Evolutionary conservation across 2,113 vertebrate genomes (phyloP).

Genomic region (Lucifuga dentata): DNA sequence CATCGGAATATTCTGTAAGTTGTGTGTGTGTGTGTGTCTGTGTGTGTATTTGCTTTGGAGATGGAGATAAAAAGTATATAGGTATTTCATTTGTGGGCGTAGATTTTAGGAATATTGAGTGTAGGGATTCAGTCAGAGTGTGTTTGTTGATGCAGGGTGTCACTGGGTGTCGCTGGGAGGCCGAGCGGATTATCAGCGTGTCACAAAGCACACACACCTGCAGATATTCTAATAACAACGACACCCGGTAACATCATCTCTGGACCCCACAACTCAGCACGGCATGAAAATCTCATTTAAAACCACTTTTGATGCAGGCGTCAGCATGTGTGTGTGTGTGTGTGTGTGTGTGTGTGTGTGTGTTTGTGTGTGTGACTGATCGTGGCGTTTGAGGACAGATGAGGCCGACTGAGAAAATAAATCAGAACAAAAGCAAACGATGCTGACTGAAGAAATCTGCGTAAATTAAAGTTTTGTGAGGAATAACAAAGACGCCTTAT

Average conservation of each 20-base stretch:
- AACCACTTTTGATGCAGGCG: conserved; percentile 63
- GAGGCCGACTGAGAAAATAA: conserved; percentile 22
- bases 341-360: no score
- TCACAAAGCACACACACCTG: conserved; percentile 44
- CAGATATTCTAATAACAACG: conserved; percentile 57
- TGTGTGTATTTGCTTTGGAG: not conserved
- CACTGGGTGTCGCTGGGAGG: conserved; percentile 31
- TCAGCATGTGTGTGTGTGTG: conserved; percentile 46
- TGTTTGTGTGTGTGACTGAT: no score
- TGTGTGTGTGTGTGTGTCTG: conserved; percentile 1
- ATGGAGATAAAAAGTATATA: conserved; percentile 27
- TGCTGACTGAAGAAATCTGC: conserved; percentile 9
- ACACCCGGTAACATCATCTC: not conserved
- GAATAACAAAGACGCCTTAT: not conserved
- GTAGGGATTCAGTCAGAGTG: conserved; percentile 55
- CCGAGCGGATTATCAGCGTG: conserved; percentile 66
- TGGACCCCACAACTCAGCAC: conserved; percentile 21
- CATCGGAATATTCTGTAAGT: conserved; percentile 2
- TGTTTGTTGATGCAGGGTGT: conserved; percentile 45
- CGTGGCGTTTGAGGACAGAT: conserved; percentile 35
- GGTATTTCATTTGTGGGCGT: conserved; percentile 22
- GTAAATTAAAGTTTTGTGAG: not conserved
- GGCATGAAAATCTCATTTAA: conserved; percentile 70
- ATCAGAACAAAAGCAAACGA: conserved; percentile 15
- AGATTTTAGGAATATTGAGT: conserved; percentile 41